These are phyloP conservation scores for Dendrocincla fuliginosa DNA, from an alignment of 2,797 vertebrate species.

Conservation along the genomic window DNA sequence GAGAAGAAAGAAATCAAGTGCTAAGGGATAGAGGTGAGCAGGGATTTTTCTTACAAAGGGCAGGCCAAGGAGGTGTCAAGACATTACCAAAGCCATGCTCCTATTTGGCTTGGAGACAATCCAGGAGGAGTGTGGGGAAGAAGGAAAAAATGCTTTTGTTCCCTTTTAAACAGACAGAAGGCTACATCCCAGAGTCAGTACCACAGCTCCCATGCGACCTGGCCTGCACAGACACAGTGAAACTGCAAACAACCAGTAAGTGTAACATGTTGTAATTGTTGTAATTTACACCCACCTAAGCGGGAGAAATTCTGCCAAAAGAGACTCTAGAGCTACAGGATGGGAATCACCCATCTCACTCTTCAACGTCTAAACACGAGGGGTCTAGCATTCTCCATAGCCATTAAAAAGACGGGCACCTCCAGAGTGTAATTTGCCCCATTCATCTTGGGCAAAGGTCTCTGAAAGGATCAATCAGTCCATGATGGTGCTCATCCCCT, in stretches of 20 bases:
- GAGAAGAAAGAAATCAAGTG: background rate
- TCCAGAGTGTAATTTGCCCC: background rate
- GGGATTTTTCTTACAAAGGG: background rate
- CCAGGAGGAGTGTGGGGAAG: background rate
- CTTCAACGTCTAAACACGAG: background rate
- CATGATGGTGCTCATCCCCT: background rate
- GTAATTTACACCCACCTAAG: background rate
- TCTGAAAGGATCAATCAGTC: background rate
- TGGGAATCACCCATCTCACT: background rate
- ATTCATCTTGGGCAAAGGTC: background rate
- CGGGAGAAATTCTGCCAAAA: background rate
- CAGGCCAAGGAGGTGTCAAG: background rate
- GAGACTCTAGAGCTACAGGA: background rate
- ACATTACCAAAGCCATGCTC: conserved; percentile 45
- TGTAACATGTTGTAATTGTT: background rate
- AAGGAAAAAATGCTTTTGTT: background rate
- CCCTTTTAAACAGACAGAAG: background rate
- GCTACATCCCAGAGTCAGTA: background rate
- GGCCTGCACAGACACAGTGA: background rate
- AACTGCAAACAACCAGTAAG: background rate
- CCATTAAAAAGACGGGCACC: background rate
- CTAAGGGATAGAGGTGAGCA: background rate
- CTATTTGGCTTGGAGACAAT: background rate
- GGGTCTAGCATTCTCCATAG: background rate
- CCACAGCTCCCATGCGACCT: background rate